A percentile compares a stretch with the other conserved stretches of the same genome.
Conservation (phyloP, 2,797 vertebrate species). For the Intellagama lesueurii region DNA sequence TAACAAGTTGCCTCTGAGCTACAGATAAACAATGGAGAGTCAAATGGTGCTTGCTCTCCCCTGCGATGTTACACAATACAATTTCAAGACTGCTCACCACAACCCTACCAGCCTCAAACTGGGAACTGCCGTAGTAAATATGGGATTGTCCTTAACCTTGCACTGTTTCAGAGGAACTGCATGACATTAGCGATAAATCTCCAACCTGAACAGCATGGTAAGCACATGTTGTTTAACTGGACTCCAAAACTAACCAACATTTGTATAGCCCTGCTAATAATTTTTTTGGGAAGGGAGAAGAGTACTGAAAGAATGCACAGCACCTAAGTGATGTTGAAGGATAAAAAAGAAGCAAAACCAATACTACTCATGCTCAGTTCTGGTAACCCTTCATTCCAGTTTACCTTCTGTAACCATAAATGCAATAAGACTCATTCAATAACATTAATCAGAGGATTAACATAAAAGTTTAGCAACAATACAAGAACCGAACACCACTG, state of each 20-base stretch:
- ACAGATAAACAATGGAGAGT: not conserved
- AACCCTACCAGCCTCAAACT: not conserved
- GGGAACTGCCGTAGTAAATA: not conserved
- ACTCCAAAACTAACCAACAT: not conserved
- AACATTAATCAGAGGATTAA: not conserved
- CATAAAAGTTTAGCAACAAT: not conserved
- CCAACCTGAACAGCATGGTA: not conserved
- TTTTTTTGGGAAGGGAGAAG: not conserved
- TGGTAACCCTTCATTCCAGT: not conserved
- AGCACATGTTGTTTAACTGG: not conserved
- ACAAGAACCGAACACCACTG: not conserved
- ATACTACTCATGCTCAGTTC: not conserved
- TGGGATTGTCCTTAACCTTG: not conserved
- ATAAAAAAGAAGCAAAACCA: not conserved
- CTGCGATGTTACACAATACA: not conserved
- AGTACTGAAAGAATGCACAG: not conserved
- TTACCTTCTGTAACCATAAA: not conserved
- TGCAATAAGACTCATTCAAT: not conserved
- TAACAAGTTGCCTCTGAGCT: not conserved
- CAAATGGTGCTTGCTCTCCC: not conserved
- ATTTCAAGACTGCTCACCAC: not conserved
- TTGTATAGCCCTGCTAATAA: not conserved
- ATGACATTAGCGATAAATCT: not conserved
- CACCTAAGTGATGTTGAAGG: not conserved
- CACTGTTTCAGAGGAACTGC: not conserved